Evolutionary conservation across 2,113 vertebrate genomes (phyloP), one percentile per base, ranked within the genome.

Genomic region (Scortum barcoo): DNA sequence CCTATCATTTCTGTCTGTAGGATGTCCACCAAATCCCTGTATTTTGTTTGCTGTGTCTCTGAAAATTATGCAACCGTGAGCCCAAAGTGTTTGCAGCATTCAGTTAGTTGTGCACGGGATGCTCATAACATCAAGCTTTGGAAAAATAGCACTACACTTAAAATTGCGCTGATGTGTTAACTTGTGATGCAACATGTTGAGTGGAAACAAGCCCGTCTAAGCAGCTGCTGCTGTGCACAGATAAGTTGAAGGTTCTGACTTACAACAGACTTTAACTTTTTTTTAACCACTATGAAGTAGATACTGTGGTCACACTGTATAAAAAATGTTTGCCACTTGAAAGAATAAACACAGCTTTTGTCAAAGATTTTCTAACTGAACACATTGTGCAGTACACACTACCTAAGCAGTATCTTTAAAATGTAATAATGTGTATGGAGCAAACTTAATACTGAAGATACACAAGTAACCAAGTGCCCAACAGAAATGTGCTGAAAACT

Each of bases 1-100:
- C 58, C 20, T 2, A 16, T 77, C 54, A 20, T 57, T 33, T 81
- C 46, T 69, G 58, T 54, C 61, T 78, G 50, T 40, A 51, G 50
- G 30, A 8, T 42, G n/a, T 73, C 63, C 13, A 38, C 75, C n/a
- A 61, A 73, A 68, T 26, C 42, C 30, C 16, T 54, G 30, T 50
- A 20, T 38, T 66, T 6, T 28, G 10, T 22, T 26, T 8, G 22
- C 54, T 30, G 42, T n/a, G 17, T 63, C 3, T 20, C 14, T 57
- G 13, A 51, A 53, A 81, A 63, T 56, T 3, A 53, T 63, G 14
- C 36, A 50, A 3, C 7, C 54, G 44, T 69, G 40, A 70, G 7
- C 20, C 24, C 7, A 28, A 51, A 5, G 13, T 48, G 14, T 63
- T 72, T 38, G 22, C 28, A 56, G n/a, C 44, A 14, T 70, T 63